Conservation (phyloP, 2,113 vertebrate species). For the Pangasianodon gigas region DNA sequence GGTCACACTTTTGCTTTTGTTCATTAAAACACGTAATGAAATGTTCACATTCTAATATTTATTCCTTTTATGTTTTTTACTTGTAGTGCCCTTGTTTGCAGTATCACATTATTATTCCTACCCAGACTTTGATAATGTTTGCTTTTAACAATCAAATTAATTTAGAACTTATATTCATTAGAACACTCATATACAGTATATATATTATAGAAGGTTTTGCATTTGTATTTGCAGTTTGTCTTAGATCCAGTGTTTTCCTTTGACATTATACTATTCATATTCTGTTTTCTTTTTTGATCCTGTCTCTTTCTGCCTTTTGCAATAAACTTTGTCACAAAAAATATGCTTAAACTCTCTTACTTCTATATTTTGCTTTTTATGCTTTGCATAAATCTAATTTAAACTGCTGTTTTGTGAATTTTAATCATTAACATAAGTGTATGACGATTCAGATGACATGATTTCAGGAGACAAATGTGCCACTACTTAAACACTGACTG, state of each 20-base stretch:
- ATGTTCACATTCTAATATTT: conserved; percentile 32
- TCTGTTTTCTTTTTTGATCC: not conserved
- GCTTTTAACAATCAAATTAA: conserved; percentile 13
- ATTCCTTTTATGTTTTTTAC: conserved; percentile 8
- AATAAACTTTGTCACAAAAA: conserved; percentile 32
- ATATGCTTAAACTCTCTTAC: conserved; percentile 4
- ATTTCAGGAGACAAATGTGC: not conserved
- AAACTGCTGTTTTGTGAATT: not conserved
- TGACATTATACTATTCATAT: conserved; percentile 1
- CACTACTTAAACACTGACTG: not conserved
- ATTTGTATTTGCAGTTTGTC: not conserved
- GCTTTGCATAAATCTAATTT: not conserved
- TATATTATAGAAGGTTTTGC: not conserved
- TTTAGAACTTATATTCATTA: not conserved
- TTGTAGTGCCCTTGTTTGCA: not conserved
- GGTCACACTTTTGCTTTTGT: not conserved
- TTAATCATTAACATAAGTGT: not conserved
- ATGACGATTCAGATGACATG: not conserved
- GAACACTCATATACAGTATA: not conserved
- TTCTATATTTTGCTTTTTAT: not conserved
- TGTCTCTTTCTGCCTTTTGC: conserved; percentile 25
- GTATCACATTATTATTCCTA: conserved; percentile 7
- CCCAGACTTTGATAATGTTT: not conserved
- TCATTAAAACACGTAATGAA: not conserved
- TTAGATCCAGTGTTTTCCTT: conserved; percentile 8